Conservation (phyloP, 2,888 invertebrate species). For the Macrosoma leucophasiata region DNA sequence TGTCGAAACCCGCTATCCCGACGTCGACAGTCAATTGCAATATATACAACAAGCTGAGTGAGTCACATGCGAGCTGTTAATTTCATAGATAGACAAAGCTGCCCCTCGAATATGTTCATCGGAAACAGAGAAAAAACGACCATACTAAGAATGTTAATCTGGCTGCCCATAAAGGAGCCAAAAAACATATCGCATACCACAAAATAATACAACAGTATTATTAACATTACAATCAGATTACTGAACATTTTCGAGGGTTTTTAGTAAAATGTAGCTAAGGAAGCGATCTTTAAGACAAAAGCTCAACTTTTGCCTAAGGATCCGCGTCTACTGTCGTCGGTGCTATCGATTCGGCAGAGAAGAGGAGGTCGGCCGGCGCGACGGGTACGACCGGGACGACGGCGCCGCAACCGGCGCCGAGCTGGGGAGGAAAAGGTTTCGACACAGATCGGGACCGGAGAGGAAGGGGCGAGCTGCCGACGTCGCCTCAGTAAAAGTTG, state of each 20-base stretch:
- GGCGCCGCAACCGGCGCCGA: conserved; percentile 26
- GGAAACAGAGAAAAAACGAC: no score
- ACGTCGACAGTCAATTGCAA: no score
- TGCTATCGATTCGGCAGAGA: conserved; percentile 13
- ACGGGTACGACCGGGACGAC: conserved; percentile 27
- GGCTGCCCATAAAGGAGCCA: conserved; percentile 5
- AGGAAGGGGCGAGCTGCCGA: no score
- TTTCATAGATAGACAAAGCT: no score
- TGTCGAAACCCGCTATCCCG: no score
- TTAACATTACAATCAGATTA: no score
- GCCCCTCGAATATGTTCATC: conserved; percentile 1
- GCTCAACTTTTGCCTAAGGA: conserved; percentile 31
- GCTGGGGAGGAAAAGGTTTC: conserved; percentile 32
- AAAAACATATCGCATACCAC: conserved; percentile 19
- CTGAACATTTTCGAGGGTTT: no score
- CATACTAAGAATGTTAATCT: no score
- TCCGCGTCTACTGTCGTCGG: conserved; percentile 15
- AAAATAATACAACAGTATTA: conserved; percentile 7
- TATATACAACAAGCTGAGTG: no score
- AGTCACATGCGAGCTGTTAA: no score
- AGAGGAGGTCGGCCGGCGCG: conserved; percentile 23
- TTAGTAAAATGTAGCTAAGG: no score
- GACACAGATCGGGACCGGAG: conserved; percentile 27
- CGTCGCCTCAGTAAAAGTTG: conserved; percentile 67
- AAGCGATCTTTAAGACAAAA: conserved; percentile 34